Percentiles rank a stretch among this genome's conserved stretches.
Evolutionary conservation across 2,888 invertebrate genomes (phyloP).

Genomic region (Adelphocoris suturalis): DNA sequence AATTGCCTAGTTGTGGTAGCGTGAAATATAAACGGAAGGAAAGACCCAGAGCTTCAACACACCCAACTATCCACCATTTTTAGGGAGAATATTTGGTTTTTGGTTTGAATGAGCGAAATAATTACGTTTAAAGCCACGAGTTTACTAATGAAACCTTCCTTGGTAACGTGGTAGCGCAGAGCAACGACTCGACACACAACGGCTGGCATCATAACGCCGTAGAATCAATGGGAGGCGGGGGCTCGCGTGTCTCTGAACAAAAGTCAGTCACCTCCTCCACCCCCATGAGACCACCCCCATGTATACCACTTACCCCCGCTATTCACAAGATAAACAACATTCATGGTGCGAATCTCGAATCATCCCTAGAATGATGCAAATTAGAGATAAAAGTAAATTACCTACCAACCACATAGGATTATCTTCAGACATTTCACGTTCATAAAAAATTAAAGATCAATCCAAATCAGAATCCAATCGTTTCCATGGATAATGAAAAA

Average conservation of each 20-base stretch:
- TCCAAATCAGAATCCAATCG: too few species aligned
- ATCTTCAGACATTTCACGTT: too few species aligned
- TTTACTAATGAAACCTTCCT: constrained; percentile 58
- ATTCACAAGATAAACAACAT: not conserved
- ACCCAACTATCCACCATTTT: not conserved
- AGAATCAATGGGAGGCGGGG: constrained; percentile 41
- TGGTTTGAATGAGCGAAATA: not conserved
- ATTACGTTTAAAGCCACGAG: not conserved
- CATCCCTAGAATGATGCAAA: not conserved
- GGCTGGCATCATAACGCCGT: not conserved
- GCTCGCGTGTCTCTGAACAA: not conserved
- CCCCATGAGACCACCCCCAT: not conserved
- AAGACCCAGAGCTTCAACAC: not conserved
- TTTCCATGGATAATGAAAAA: too few species aligned
- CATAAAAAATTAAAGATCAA: too few species aligned
- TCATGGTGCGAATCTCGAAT: not conserved
- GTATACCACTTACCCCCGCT: not conserved
- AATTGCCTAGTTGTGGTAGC: not conserved
- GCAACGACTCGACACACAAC: constrained; percentile 28
- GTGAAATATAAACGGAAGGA: not conserved
- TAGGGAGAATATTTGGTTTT: not conserved
- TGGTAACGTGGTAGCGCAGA: constrained; percentile 33
- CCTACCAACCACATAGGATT: too few species aligned
- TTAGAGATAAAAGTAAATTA: too few species aligned
- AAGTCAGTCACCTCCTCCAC: constrained; percentile 11